phyloP scores from a whole-genome alignment of 1,140 invertebrate genomes.

The Aphis craccivora region DNA sequence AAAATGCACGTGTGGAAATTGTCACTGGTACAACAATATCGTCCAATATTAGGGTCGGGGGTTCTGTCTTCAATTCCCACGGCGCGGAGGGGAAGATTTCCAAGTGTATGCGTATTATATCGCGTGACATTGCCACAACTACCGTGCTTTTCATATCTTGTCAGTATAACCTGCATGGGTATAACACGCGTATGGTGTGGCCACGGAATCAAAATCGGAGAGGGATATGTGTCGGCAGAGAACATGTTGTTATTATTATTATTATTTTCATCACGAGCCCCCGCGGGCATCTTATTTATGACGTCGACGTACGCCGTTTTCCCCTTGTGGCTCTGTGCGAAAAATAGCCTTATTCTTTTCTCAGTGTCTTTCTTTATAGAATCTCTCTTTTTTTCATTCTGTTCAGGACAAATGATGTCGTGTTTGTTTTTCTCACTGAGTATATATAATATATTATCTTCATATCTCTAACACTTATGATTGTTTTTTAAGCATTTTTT shows the following conservation, averaged over 20 bases:
- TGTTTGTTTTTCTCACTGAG: not conserved
- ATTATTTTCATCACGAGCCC: slow-evolving; percentile 56
- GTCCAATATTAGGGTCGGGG: not conserved
- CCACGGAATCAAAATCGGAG: slow-evolving; percentile 45
- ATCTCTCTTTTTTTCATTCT: not conserved
- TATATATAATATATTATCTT: not conserved
- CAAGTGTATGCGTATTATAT: slow-evolving; percentile 38
- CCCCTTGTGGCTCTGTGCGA: not conserved
- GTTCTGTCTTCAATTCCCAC: slow-evolving; percentile 39
- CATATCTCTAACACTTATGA: not conserved
- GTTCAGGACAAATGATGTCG: not conserved
- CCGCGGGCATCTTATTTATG: slow-evolving; percentile 55
- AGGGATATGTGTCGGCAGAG: slow-evolving; percentile 49
- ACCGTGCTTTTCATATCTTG: not conserved
- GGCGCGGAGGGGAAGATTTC: slow-evolving; percentile 32
- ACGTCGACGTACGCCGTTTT: slow-evolving; percentile 16
- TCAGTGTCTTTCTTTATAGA: not conserved
- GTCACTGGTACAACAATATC: slow-evolving; percentile 22
- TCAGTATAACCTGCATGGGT: not conserved
- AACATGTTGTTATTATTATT: slow-evolving; percentile 56
- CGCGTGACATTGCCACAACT: slow-evolving; percentile 41
- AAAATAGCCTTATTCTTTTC: slow-evolving; percentile 12
- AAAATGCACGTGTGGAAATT: slow-evolving; percentile 42
- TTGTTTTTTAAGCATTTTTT: not conserved
- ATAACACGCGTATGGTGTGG: not conserved